These are phyloP conservation scores for Ametastegia equiseti DNA, from an alignment of 2,888 invertebrate genomes.

Conservation along the genomic window DNA sequence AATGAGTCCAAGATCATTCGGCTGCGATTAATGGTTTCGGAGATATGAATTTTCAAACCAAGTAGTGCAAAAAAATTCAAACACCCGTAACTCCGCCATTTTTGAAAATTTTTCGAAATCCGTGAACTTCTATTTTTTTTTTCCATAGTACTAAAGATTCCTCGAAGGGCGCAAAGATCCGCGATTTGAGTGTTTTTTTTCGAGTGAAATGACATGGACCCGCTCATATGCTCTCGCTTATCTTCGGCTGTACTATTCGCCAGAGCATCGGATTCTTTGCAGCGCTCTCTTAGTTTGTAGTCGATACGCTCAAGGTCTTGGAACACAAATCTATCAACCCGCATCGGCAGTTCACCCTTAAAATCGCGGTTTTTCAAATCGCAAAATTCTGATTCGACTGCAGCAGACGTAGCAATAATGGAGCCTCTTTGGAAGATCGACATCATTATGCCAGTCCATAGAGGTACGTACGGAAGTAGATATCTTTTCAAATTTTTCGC, in stretches of 20 bases:
- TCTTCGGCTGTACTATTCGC: not conserved
- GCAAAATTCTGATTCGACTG: slow-evolving; percentile 52
- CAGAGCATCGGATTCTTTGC: slow-evolving; percentile 15
- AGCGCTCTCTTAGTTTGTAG: not conserved
- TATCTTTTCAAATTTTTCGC: slow-evolving; percentile 42
- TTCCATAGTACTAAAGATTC: too few species aligned
- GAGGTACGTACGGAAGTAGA: slow-evolving; percentile 48
- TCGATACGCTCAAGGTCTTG: slow-evolving; percentile 13
- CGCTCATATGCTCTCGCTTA: not conserved
- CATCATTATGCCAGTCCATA: slow-evolving; percentile 47
- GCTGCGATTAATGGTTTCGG: too few species aligned
- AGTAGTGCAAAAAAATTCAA: too few species aligned
- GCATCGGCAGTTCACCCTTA: slow-evolving; percentile 44
- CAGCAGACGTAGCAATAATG: slow-evolving; percentile 47
- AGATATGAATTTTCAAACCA: too few species aligned
- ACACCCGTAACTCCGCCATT: too few species aligned
- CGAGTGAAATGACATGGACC: too few species aligned
- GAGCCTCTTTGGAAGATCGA: slow-evolving; percentile 35
- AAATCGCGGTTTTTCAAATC: slow-evolving; percentile 52
- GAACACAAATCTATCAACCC: slow-evolving; percentile 50
- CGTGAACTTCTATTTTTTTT: too few species aligned
- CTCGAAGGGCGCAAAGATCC: too few species aligned
- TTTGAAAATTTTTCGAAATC: too few species aligned
- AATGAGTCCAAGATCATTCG: too few species aligned
- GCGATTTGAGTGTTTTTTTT: too few species aligned